These are phyloP conservation scores for Reticulitermes speratus DNA, from an alignment of 1,140 invertebrate genomes.

Conservation along the genomic window DNA sequence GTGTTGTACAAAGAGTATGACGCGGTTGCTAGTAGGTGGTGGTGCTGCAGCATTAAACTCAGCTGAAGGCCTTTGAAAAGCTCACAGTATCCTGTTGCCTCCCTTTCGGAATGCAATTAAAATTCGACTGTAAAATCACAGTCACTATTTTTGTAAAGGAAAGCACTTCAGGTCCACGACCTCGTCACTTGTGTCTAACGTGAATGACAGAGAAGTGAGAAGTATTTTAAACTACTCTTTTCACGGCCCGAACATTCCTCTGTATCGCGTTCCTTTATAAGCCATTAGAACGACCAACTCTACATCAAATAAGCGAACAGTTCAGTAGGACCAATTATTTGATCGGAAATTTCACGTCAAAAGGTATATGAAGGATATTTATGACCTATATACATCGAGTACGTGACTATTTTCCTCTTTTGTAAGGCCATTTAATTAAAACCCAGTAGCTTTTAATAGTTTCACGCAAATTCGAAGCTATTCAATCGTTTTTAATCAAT, in stretches of 20 bases:
- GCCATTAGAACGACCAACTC: neutral
- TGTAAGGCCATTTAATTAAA: slow-evolving; percentile 4
- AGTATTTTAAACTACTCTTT: neutral
- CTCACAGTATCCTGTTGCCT: neutral
- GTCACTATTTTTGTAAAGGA: neutral
- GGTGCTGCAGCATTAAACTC: neutral
- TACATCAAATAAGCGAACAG: neutral
- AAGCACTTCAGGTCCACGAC: neutral
- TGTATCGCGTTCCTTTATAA: neutral
- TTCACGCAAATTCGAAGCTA: neutral
- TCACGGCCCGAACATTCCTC: neutral
- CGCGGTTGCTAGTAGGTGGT: neutral
- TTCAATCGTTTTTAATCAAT: slow-evolving; percentile 5
- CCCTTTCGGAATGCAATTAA: slow-evolving; percentile 15
- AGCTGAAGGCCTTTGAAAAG: neutral
- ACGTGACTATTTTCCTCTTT: neutral
- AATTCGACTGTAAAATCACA: neutral
- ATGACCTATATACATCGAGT: neutral
- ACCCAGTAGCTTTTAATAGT: slow-evolving; percentile 10
- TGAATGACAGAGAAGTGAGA: neutral
- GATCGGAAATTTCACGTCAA: neutral
- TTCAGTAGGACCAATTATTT: too few species aligned
- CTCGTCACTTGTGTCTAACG: neutral
- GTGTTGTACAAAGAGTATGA: neutral
- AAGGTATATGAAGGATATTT: neutral